Percentiles rank a stretch among this genome's conserved stretches.
Evolutionary conservation across 2,113 vertebrate species (phyloP).

Genomic region (Aspiorhynchus laticeps): DNA sequence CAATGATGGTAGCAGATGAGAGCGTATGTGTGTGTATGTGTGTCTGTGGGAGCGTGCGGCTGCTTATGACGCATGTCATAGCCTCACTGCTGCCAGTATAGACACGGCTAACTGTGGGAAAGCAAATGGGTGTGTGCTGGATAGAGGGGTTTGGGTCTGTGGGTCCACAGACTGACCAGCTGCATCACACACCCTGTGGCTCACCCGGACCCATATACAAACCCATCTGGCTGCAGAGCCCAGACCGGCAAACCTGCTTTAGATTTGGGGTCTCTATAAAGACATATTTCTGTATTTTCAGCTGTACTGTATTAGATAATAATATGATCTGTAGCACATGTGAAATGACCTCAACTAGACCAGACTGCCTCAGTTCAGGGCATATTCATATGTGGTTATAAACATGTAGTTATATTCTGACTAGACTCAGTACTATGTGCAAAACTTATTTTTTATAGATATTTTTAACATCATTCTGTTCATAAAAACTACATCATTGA

Average conservation of each 20-base stretch:
- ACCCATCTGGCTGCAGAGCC: slow-evolving; percentile 30
- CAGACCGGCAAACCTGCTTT: slow-evolving; percentile 35
- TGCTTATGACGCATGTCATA: slow-evolving; percentile 55
- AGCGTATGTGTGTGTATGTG: slow-evolving; percentile 35
- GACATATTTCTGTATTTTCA: slow-evolving; percentile 52
- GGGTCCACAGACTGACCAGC: slow-evolving; percentile 45
- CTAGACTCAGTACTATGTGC: background rate
- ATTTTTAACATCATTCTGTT: slow-evolving; percentile 3
- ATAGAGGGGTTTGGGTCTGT: slow-evolving; percentile 50
- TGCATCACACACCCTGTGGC: slow-evolving; percentile 58
- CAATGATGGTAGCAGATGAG: slow-evolving; percentile 49
- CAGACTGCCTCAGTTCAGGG: background rate
- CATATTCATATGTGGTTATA: background rate
- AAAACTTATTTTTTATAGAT: background rate
- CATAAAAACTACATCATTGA: background rate
- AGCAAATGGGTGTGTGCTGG: slow-evolving; percentile 35
- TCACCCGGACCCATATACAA: slow-evolving; percentile 37
- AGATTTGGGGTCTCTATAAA: slow-evolving; percentile 42
- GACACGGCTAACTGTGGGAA: slow-evolving; percentile 51
- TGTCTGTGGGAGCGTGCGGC: slow-evolving; percentile 44
- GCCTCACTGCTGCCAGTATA: slow-evolving; percentile 48
- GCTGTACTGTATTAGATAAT: slow-evolving; percentile 39
- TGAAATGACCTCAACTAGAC: slow-evolving; percentile 41
- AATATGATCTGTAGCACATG: slow-evolving; percentile 37
- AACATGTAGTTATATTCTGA: background rate